A percentile compares a stretch with the other conserved stretches of the same genome.
Evolutionary conservation across 2,888 invertebrate genomes (phyloP).

Genomic region (Epistrophe eligans): DNA sequence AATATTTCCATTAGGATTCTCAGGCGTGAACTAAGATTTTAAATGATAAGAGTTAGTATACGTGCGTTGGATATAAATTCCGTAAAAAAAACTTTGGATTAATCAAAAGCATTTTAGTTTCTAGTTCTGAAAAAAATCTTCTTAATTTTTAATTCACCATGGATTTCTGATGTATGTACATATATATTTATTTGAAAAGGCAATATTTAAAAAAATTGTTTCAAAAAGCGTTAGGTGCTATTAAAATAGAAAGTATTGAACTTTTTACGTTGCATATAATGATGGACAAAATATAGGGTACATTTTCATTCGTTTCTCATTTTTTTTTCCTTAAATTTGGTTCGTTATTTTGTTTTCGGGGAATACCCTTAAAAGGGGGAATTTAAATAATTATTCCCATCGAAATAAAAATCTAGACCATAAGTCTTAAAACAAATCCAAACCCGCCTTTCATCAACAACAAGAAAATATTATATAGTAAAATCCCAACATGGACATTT

Average conservation of each 20-base stretch:
- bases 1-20: not conserved
- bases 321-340: not conserved
- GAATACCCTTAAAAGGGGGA: not conserved
- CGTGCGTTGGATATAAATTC: no score
- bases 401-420: constrained; percentile 1
- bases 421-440: constrained; percentile 2
- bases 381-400: constrained; percentile 20
- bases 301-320: not conserved
- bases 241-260: no score
- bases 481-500: constrained; percentile 46
- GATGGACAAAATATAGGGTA: not conserved
- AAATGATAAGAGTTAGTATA: not conserved
- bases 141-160: not conserved
- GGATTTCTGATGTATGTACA: no score
- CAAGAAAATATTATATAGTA: constrained; percentile 24
- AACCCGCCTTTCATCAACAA: not conserved
- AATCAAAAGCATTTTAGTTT: no score
- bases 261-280: no score
- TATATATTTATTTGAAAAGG: no score
- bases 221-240: no score
- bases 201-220: no score
- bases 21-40: not conserved
- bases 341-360: not conserved
- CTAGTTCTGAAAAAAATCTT: no score
- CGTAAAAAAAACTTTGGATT: no score